These are phyloP conservation scores for Cephalopachus bancanus DNA, from an alignment of 2,797 vertebrate species.

Conservation along the genomic window DNA sequence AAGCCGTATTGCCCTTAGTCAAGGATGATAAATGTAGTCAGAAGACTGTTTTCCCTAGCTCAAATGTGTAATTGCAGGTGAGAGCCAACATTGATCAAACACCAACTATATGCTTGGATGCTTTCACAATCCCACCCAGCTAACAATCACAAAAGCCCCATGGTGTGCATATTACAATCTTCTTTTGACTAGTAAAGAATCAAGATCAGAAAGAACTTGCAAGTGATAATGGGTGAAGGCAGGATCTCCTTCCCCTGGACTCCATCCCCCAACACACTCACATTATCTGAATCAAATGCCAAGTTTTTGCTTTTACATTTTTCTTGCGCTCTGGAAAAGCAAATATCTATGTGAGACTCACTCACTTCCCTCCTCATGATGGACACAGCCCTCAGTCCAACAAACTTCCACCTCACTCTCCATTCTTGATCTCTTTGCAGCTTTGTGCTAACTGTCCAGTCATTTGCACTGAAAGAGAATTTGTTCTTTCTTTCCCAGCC, in stretches of 20 bases:
- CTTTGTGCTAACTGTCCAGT: background rate
- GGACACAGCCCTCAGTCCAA: background rate
- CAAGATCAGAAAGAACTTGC: background rate
- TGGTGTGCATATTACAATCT: background rate
- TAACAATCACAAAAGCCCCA: background rate
- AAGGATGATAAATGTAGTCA: background rate
- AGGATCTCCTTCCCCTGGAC: background rate
- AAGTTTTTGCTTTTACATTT: no score
- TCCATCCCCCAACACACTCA: background rate
- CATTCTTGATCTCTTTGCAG: background rate
- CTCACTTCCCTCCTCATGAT: background rate
- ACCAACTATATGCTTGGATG: background rate
- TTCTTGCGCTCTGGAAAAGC: background rate
- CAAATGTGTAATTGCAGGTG: background rate
- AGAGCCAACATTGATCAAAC: background rate
- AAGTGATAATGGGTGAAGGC: background rate
- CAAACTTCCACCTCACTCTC: no score
- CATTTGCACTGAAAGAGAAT: background rate
- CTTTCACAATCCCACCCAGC: background rate
- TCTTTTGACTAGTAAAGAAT: background rate
- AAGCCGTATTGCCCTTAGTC: background rate
- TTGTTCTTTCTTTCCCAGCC: background rate
- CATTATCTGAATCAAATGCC: background rate
- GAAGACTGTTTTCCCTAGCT: background rate
- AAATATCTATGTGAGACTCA: background rate